Percentiles rank a stretch among this genome's conserved stretches.
phyloP scores from a whole-genome alignment of 1,140 invertebrate genomes.

The Lasaia peninsularis region DNA sequence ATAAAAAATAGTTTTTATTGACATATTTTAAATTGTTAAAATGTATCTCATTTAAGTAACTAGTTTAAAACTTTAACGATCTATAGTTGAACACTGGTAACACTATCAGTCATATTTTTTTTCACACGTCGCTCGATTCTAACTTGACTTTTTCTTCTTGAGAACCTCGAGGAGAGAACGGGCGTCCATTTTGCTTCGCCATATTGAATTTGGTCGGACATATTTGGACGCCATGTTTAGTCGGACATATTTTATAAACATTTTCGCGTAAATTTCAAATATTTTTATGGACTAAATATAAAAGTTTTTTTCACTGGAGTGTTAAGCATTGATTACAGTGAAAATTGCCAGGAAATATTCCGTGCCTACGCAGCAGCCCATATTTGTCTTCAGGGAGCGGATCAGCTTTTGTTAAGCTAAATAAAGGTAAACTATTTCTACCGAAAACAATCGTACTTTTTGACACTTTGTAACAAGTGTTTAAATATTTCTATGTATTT shows the following conservation, averaged over 20 bases:
- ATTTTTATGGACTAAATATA: conserved; percentile 69
- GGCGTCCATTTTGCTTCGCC: conserved; percentile 77
- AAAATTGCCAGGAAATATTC: conserved; percentile 57
- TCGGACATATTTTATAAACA: conserved; percentile 78
- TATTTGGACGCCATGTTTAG: conserved; percentile 79
- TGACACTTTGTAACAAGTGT: conserved; percentile 72
- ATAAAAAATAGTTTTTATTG: too few species aligned
- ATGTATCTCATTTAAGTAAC: too few species aligned
- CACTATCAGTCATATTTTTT: neutral
- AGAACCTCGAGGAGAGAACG: conserved; percentile 43
- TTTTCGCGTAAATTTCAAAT: conserved; percentile 79
- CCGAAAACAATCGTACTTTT: conserved; percentile 69
- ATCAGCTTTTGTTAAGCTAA: conserved; percentile 76
- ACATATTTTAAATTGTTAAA: too few species aligned
- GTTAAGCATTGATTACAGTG: conserved; percentile 48
- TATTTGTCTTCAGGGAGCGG: conserved; percentile 67
- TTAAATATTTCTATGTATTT: conserved; percentile 66
- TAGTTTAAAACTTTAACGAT: too few species aligned
- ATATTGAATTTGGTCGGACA: conserved; percentile 78
- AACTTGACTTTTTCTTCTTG: conserved; percentile 37
- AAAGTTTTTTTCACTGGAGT: conserved; percentile 73
- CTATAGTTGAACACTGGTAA: neutral
- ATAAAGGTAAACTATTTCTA: conserved; percentile 75
- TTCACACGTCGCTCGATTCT: neutral
- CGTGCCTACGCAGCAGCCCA: conserved; percentile 61